Evolutionary conservation across 2,888 invertebrate species (phyloP).

Genomic region (Rhagium mordax): DNA sequence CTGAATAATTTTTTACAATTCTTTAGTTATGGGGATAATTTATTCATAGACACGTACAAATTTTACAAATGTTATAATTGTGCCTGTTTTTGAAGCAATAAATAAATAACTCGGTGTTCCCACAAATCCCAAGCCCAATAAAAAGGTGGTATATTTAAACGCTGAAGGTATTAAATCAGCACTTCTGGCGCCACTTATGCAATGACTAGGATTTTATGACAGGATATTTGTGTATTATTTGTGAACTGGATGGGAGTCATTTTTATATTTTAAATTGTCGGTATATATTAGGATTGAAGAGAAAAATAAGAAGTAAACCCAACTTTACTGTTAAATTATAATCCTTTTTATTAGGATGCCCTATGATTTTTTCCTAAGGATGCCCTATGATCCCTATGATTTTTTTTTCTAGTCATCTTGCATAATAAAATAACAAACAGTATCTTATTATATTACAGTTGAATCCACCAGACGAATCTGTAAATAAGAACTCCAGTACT

Average conservation of each 20-base stretch:
- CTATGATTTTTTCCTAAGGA: too few species aligned
- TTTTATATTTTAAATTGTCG: neutral
- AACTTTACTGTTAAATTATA: too few species aligned
- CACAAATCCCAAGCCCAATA: conserved; percentile 7
- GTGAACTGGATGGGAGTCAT: neutral
- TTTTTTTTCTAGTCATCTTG: too few species aligned
- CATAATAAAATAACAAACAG: too few species aligned
- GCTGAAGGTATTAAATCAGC: neutral
- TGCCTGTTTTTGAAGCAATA: neutral
- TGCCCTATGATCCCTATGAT: too few species aligned
- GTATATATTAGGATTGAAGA: too few species aligned
- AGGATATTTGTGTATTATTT: neutral
- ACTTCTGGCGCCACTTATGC: neutral
- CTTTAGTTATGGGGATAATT: neutral
- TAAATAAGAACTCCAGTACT: too few species aligned
- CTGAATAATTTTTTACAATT: neutral
- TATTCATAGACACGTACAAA: neutral
- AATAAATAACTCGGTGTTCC: neutral
- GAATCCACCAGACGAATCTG: too few species aligned
- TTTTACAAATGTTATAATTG: neutral
- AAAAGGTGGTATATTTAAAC: neutral
- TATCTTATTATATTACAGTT: too few species aligned
- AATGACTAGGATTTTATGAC: neutral
- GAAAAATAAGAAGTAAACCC: too few species aligned
- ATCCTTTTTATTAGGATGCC: too few species aligned